Conservation (phyloP, 2,888 invertebrate species). For the Notocelia uddmanniana region DNA sequence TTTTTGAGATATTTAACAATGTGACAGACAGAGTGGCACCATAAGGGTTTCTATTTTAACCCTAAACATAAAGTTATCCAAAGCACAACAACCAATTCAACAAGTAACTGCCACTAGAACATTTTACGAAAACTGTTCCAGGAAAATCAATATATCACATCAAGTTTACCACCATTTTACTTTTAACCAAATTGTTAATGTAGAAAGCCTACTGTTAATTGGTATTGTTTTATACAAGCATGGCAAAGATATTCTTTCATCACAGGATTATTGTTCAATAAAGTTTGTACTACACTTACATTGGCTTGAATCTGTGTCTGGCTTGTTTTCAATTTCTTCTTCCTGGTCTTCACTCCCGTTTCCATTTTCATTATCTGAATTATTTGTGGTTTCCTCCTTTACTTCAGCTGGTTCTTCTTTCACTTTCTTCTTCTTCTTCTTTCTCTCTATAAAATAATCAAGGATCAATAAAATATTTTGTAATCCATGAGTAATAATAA, state of each 20-base stretch:
- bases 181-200: too few species aligned
- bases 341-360: slow-evolving; percentile 54
- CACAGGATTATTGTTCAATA: neutral
- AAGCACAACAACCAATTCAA: too few species aligned
- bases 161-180: too few species aligned
- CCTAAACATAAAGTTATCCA: too few species aligned
- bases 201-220: neutral
- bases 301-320: slow-evolving; percentile 60
- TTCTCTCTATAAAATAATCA: slow-evolving; percentile 44
- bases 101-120: too few species aligned
- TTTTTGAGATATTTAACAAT: too few species aligned
- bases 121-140: too few species aligned
- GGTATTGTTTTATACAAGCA: neutral
- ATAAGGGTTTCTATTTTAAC: too few species aligned
- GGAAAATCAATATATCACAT: too few species aligned
- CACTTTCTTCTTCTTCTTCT: slow-evolving; percentile 54
- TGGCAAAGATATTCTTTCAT: too few species aligned
- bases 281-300: slow-evolving; percentile 60
- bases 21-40: too few species aligned
- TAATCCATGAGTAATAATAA: neutral
- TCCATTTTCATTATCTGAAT: slow-evolving; percentile 49
- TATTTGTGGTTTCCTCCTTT: slow-evolving; percentile 60
- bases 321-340: slow-evolving; percentile 57
- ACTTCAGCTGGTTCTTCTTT: slow-evolving; percentile 57
- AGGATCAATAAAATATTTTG: neutral